A percentile compares a stretch with the other conserved stretches of the same genome.
These are phyloP conservation scores for Chrysaora quinquecirrha DNA, from an alignment of 30 jellyfish, hydroid and myxozoan genomes.

Conservation along the genomic window DNA sequence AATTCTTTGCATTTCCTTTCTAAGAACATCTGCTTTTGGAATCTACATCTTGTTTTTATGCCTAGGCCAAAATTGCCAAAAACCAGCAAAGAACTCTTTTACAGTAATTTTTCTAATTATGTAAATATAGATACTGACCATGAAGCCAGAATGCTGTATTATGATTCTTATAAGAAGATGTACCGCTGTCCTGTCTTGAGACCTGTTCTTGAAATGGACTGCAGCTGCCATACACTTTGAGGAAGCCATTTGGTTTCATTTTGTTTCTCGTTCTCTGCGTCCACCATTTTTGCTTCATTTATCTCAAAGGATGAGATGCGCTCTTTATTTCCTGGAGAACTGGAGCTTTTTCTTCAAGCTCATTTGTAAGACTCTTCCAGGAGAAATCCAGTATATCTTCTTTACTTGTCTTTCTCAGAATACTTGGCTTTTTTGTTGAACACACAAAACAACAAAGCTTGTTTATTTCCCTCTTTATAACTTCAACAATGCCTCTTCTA, in stretches of 20 bases:
- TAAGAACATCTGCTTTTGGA: no score
- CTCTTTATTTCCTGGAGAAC: neutral
- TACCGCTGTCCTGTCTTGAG: constrained; percentile 4
- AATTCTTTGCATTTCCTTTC: no score
- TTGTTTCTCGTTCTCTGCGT: no score
- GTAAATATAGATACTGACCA: neutral
- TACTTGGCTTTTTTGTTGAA: constrained; percentile 26
- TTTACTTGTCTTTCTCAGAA: constrained; percentile 20
- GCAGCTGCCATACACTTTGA: constrained; percentile 61
- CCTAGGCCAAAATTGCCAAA: no score
- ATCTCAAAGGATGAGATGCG: no score
- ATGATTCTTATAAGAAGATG: constrained; percentile 18
- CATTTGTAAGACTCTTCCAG: constrained; percentile 5
- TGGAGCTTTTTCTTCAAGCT: constrained; percentile 35
- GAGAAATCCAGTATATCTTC: constrained; percentile 19
- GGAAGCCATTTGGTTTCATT: neutral
- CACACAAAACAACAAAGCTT: constrained; percentile 26
- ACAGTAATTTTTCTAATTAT: no score
- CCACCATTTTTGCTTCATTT: no score
- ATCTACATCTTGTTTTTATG: no score
- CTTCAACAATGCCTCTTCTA: no score
- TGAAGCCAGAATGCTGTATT: no score
- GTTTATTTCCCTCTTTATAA: no score
- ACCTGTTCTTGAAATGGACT: constrained; percentile 23
- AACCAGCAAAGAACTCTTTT: neutral